Conservation (phyloP, 2,113 vertebrate genomes). For the Pelmatolapia mariae region DNA sequence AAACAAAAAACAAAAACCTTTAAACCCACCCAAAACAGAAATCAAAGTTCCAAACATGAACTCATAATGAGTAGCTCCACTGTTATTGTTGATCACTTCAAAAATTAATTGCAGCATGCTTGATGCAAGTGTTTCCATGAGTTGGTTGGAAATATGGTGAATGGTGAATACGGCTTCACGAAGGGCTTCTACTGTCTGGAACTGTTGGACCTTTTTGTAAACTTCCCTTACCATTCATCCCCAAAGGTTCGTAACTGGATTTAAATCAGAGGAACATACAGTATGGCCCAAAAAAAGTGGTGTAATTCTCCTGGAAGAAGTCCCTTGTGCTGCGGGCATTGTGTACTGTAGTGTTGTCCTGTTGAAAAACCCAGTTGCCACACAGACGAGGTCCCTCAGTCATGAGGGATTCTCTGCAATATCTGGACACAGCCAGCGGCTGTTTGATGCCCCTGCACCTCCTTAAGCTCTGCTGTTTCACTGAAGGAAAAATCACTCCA, state of each 20-base stretch:
- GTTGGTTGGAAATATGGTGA: not conserved
- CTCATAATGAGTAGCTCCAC: not conserved
- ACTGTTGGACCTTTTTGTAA: not conserved
- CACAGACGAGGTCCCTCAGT: rapidly evolving
- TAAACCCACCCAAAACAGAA: not conserved
- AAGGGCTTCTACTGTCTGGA: not conserved
- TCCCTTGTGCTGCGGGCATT: rapidly evolving
- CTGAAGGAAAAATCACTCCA: not conserved
- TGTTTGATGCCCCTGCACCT: rapidly evolving
- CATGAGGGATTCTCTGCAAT: not conserved
- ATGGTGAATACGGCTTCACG: rapidly evolving
- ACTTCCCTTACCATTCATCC: not conserved
- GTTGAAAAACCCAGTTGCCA: not conserved
- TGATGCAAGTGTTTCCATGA: not conserved
- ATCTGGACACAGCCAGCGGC: not conserved
- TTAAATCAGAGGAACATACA: not conserved
- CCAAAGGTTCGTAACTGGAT: rapidly evolving
- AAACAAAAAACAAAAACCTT: rapidly evolving
- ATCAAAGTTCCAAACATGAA: not conserved
- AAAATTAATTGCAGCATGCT: not conserved
- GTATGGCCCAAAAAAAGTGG: rapidly evolving
- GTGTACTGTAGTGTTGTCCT: not conserved
- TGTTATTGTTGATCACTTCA: not conserved
- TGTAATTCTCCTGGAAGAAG: rapidly evolving
- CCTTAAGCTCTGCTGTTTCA: not conserved